Base-by-base conservation (phyloP, 1,140 invertebrate species). In the Calliphora vicina region DNA sequence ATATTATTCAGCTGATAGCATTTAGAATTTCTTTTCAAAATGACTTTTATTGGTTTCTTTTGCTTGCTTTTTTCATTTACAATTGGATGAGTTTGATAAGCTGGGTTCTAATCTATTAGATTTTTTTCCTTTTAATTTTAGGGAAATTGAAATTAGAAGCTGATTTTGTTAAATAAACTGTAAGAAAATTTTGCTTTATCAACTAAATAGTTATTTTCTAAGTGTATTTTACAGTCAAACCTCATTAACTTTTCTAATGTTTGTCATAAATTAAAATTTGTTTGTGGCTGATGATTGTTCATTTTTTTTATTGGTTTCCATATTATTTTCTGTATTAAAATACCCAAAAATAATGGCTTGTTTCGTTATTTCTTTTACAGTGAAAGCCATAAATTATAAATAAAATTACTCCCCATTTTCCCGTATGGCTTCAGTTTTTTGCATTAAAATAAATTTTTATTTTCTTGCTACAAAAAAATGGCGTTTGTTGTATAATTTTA, bases 41-140 rank as follows among this genome's bases (percentile, higher is more conserved):
- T 74, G 72, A 74, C 72, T 74, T 74, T 74, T 74, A 43, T 78
- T 25, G 74, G 74, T 45, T 78, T 45, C 74, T 78, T 78, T 20
- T 78, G 10, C 2, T 20, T 78, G 45, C 9, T 12, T 13, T 76
- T 74, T 74, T 74, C 29, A 27, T 78, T 74, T 29, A 43, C 74
- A 78, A 78, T 78, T 78, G 74, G 74, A 78, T 78, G 74, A 78
- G 13, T 78, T 78, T 78, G 74, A 43, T 78, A 78, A 78, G 74
- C 74, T 78, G 13, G 13, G 10, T 2, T 35, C 1, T 35, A 35
- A 35, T 5, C 35, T 35, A 35, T n/a, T n/a, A n/a, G n/a, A n/a
- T 35, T 35, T 74, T 29, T 35, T 74, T 35, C 5, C 3, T 4
- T 4, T 17, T 73, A 50, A 17, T 50, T 50, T 50, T 12, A 17